phyloP scores from a whole-genome alignment of 2,888 invertebrate genomes.

The Gasteruption jaculator region DNA sequence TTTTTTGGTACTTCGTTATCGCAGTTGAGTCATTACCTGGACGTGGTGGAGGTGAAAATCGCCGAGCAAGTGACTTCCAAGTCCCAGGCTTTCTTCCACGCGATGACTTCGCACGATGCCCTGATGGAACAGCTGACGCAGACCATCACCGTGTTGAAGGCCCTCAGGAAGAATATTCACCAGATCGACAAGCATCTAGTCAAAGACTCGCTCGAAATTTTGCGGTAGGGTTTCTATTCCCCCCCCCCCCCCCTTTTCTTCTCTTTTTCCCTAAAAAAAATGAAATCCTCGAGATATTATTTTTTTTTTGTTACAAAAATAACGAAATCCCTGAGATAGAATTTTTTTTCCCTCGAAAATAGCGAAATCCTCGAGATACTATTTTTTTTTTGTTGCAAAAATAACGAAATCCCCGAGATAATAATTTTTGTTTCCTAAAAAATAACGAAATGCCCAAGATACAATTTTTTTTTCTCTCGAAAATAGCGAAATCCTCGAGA shows the following conservation, averaged over 20 bases:
- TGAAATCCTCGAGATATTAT: too few species aligned
- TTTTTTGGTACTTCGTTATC: slow-evolving; percentile 18
- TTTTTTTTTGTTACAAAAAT: too few species aligned
- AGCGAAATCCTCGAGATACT: too few species aligned
- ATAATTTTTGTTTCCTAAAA: too few species aligned
- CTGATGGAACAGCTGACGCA: slow-evolving; percentile 91
- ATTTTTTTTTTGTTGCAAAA: too few species aligned
- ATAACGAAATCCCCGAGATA: too few species aligned
- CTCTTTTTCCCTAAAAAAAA: slow-evolving; percentile 11
- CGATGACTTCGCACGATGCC: slow-evolving; percentile 96
- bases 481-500: too few species aligned
- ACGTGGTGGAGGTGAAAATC: slow-evolving; percentile 91
- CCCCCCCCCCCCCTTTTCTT: too few species aligned
- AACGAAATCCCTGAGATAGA: too few species aligned
- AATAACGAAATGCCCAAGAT: too few species aligned
- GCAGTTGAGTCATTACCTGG: slow-evolving; percentile 85
- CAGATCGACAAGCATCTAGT: slow-evolving; percentile 76
- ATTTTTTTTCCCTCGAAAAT: slow-evolving; percentile 11
- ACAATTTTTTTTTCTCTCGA: too few species aligned
- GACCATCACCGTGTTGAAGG: slow-evolving; percentile 72
- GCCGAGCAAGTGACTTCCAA: slow-evolving; percentile 90
- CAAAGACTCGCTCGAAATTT: slow-evolving; percentile 72
- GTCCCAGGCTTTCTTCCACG: slow-evolving; percentile 96
- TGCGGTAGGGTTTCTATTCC: slow-evolving; percentile 51
- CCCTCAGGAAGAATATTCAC: slow-evolving; percentile 70